phyloP scores from a whole-genome alignment of 2,113 vertebrate genomes.

The Hemicordylus capensis region DNA sequence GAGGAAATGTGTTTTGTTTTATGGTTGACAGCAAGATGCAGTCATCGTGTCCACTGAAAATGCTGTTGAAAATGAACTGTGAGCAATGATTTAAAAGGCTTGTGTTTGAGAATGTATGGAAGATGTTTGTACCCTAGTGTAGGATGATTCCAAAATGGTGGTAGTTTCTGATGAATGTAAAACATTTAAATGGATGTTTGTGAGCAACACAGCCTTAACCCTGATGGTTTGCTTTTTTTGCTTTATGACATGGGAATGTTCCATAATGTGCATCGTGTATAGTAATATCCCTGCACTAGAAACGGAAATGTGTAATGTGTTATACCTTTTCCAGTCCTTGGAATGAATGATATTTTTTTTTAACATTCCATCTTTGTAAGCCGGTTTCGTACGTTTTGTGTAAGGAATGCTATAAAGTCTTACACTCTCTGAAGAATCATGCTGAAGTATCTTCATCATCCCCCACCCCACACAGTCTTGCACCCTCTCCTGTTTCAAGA shows the following conservation, averaged over 20 bases:
- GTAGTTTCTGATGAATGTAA: slow-evolving; percentile 73
- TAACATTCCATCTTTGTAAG: slow-evolving; percentile 79
- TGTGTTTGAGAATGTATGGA: slow-evolving; percentile 57
- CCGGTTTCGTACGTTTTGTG: slow-evolving; percentile 60
- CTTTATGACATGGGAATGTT: slow-evolving; percentile 75
- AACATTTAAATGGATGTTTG: slow-evolving; percentile 70
- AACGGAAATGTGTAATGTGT: slow-evolving; percentile 48
- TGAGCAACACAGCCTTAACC: slow-evolving; percentile 81
- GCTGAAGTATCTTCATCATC: slow-evolving; percentile 55
- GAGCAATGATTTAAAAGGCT: slow-evolving; percentile 57
- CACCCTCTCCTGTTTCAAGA: slow-evolving; percentile 44
- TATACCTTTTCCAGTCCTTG: slow-evolving; percentile 59
- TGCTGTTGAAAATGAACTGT: slow-evolving; percentile 61
- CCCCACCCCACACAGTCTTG: background rate
- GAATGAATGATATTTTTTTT: slow-evolving; percentile 54
- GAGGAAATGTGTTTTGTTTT: slow-evolving; percentile 59
- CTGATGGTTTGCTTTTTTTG: slow-evolving; percentile 61
- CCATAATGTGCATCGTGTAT: slow-evolving; percentile 47
- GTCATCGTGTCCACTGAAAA: slow-evolving; percentile 53
- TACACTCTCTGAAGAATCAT: slow-evolving; percentile 61
- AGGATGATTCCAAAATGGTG: slow-evolving; percentile 52
- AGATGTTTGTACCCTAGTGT: slow-evolving; percentile 41
- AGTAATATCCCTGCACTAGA: slow-evolving; percentile 52
- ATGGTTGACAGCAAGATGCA: slow-evolving; percentile 63
- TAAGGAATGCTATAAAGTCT: slow-evolving; percentile 67